Evolutionary conservation across 2,797 vertebrate species (phyloP).

Genomic region (Melanotaenia boesemani): DNA sequence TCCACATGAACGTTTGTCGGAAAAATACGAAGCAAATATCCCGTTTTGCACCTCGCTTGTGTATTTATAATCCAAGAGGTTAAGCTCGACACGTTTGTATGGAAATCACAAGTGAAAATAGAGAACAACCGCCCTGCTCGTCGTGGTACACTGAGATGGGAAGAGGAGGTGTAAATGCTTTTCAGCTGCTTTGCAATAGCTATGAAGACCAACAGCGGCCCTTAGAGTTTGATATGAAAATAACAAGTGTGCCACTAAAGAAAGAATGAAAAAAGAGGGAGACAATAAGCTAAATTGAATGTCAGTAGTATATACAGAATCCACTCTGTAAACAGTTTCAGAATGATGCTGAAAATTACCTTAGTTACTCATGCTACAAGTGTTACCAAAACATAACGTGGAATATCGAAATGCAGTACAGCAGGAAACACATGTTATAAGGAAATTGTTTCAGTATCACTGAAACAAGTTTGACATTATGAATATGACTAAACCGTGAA

Average conservation of each 20-base stretch:
- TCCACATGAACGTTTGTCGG: not conserved
- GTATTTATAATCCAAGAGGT: not conserved
- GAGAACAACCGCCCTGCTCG: constrained; percentile 4
- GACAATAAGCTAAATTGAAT: too few relatives aligned
- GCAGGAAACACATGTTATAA: too few relatives aligned
- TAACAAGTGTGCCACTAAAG: not conserved
- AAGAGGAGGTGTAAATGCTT: constrained; percentile 15
- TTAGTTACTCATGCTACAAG: too few relatives aligned
- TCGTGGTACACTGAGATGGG: not conserved
- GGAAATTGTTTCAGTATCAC: too few relatives aligned
- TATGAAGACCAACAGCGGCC: constrained; percentile 67
- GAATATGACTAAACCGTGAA: too few relatives aligned
- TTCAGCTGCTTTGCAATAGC: not conserved
- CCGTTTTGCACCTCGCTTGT: not conserved
- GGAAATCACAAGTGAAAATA: not conserved
- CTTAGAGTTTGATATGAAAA: constrained; percentile 48
- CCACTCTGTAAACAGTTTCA: too few relatives aligned
- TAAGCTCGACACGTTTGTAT: not conserved
- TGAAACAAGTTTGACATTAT: too few relatives aligned
- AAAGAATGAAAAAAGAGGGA: too few relatives aligned
- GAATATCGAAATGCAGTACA: too few relatives aligned
- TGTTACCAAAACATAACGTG: too few relatives aligned
- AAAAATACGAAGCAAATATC: accelerated
- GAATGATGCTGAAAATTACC: too few relatives aligned
- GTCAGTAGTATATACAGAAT: too few relatives aligned